phyloP scores from a whole-genome alignment of 2,888 invertebrate species.

The Toxonevra muliebris region DNA sequence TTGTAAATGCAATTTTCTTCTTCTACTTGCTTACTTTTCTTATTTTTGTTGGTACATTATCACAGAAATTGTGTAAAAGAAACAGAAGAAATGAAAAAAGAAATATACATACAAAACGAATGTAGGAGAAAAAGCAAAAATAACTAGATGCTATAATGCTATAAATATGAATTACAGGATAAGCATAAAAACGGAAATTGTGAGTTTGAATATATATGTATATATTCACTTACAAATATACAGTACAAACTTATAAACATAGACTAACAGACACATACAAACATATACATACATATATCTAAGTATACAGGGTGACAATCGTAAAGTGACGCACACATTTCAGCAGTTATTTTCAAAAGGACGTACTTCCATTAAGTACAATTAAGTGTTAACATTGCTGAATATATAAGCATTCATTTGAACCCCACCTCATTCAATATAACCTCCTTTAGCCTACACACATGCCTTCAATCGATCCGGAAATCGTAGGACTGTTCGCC shows the following conservation, averaged over 20 bases:
- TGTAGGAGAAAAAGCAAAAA: conserved; percentile 37
- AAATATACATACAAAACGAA: conserved; percentile 18
- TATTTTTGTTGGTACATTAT: too few species aligned
- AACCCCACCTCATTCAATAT: too few species aligned
- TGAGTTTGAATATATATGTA: conserved; percentile 43
- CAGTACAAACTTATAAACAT: background rate
- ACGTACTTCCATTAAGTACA: too few species aligned
- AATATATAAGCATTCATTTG: too few species aligned
- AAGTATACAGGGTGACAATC: too few species aligned
- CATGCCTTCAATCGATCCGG: too few species aligned
- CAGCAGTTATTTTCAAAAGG: too few species aligned
- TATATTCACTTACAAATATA: conserved; percentile 2
- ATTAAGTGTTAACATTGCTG: too few species aligned
- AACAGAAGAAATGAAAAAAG: conserved; percentile 13
- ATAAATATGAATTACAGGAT: conserved; percentile 64
- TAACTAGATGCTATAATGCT: conserved; percentile 53
- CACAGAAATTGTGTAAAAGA: background rate
- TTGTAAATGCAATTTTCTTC: background rate
- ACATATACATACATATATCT: too few species aligned
- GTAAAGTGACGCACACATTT: too few species aligned
- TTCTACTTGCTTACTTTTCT: background rate
- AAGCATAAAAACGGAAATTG: conserved; percentile 64
- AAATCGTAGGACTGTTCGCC: too few species aligned
- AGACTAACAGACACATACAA: background rate
- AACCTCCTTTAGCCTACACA: too few species aligned